Percentiles rank a stretch among this genome's conserved stretches.
phyloP scores from a whole-genome alignment of 1,140 invertebrate genomes.

The Rhizoglyphus robini region DNA sequence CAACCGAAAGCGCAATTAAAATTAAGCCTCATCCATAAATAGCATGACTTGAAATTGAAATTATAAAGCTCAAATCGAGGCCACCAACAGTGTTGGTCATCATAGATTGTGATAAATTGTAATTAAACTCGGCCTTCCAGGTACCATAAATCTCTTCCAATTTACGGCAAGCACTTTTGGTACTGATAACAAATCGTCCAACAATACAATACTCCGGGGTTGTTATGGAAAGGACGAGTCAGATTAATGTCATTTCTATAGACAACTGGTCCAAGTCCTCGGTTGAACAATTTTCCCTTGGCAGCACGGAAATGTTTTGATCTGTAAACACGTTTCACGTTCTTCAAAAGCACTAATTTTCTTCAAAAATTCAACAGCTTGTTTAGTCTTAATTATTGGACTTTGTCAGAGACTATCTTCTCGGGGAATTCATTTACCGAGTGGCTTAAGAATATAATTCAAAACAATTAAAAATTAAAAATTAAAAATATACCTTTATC shows the following conservation, averaged over 20 bases:
- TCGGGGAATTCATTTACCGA: constrained; percentile 86
- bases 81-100: constrained; percentile 98
- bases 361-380: constrained; percentile 79
- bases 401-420: constrained; percentile 87
- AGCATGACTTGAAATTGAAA: no score
- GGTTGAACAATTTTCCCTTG: constrained; percentile 97
- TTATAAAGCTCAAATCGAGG: no score
- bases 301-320: constrained; percentile 92
- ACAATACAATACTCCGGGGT: constrained; percentile 95
- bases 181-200: constrained; percentile 94
- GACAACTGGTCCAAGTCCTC: constrained; percentile 85
- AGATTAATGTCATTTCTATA: constrained; percentile 87
- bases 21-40: no score
- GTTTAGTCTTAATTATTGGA: constrained; percentile 96
- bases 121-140: constrained; percentile 76
- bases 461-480: constrained; percentile 1
- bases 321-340: constrained; percentile 95
- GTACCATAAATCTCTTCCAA: constrained; percentile 86
- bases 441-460: constrained; percentile 44
- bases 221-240: constrained; percentile 90
- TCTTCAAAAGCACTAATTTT: constrained; percentile 82
- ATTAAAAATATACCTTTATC: constrained; percentile 56
- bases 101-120: constrained; percentile 87
- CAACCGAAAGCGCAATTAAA: no score
- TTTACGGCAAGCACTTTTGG: constrained; percentile 71